Evolutionary conservation across 2,113 vertebrate species (phyloP).

Genomic region (Leptobrachium leishanense): DNA sequence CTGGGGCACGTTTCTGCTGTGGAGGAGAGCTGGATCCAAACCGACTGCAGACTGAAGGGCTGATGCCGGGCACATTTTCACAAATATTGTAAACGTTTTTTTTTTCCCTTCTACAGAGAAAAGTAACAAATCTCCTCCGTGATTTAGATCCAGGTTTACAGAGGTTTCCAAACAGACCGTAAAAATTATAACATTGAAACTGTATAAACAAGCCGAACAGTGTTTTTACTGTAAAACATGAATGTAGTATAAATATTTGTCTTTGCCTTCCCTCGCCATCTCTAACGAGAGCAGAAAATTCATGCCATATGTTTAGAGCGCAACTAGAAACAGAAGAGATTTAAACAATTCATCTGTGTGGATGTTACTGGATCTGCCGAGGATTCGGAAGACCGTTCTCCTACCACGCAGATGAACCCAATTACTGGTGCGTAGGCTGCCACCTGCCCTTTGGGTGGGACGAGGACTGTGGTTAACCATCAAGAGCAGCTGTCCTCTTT

Average conservation of each 20-base stretch:
- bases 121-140: constrained; percentile 75
- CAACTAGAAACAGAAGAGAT: constrained; percentile 55
- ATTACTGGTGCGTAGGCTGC: neutral
- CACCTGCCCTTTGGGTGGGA: neutral
- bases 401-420: constrained; percentile 31
- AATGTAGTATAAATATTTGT: constrained; percentile 80
- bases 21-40: constrained; percentile 4
- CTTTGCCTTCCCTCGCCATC: constrained; percentile 75
- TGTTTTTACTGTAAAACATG: constrained; percentile 83
- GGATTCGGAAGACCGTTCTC: constrained; percentile 57
- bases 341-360: constrained; percentile 60
- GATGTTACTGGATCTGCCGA: constrained; percentile 52
- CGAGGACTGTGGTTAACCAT: no score
- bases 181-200: constrained; percentile 83
- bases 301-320: constrained; percentile 76
- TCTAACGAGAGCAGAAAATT: constrained; percentile 74
- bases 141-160: constrained; percentile 78
- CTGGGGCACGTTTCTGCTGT: constrained; percentile 31
- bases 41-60: constrained; percentile 35
- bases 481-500: no score
- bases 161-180: constrained; percentile 78
- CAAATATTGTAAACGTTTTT: constrained; percentile 51
- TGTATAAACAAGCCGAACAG: constrained; percentile 85
- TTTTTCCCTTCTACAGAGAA: constrained; percentile 31
- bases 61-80: constrained; percentile 22